Conservation (phyloP, 1,140 invertebrate species). For the Nylanderia fulva region DNA sequence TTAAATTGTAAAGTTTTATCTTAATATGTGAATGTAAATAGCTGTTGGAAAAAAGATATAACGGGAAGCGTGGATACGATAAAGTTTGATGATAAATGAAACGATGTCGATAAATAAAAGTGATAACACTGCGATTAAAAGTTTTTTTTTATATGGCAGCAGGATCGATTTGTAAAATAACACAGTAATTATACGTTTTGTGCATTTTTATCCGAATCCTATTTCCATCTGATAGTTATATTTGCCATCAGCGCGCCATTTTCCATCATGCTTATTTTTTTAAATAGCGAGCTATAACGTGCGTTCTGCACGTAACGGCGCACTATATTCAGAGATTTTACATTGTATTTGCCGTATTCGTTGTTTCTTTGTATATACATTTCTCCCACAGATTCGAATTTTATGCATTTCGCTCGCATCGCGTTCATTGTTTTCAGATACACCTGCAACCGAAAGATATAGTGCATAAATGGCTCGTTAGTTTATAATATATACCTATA, state of each 20-base stretch:
- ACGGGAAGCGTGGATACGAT: background rate
- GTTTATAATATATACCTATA: background rate
- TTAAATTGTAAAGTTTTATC: background rate
- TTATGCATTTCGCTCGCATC: conserved; percentile 47
- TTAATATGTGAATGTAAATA: background rate
- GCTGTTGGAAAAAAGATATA: background rate
- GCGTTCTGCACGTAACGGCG: conserved; percentile 8
- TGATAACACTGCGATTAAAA: background rate
- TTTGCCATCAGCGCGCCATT: conserved; percentile 37
- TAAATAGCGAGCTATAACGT: conserved; percentile 25
- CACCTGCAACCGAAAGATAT: conserved; percentile 46
- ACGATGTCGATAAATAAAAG: background rate
- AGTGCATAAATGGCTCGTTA: conserved; percentile 43
- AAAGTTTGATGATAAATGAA: background rate
- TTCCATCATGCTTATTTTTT: conserved; percentile 48
- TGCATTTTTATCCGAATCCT: conserved; percentile 29
- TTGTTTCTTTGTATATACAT: conserved; percentile 41
- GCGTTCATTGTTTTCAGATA: conserved; percentile 61
- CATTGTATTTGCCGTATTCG: conserved; percentile 21
- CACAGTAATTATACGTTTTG: conserved; percentile 14
- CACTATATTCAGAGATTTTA: conserved; percentile 42
- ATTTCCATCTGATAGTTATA: conserved; percentile 40
- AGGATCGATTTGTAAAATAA: conserved; percentile 19
- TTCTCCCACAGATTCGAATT: conserved; percentile 26
- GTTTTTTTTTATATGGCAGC: background rate